phyloP scores from a whole-genome alignment of 1,140 invertebrate genomes.

The Stratiolaelaps scimitus region DNA sequence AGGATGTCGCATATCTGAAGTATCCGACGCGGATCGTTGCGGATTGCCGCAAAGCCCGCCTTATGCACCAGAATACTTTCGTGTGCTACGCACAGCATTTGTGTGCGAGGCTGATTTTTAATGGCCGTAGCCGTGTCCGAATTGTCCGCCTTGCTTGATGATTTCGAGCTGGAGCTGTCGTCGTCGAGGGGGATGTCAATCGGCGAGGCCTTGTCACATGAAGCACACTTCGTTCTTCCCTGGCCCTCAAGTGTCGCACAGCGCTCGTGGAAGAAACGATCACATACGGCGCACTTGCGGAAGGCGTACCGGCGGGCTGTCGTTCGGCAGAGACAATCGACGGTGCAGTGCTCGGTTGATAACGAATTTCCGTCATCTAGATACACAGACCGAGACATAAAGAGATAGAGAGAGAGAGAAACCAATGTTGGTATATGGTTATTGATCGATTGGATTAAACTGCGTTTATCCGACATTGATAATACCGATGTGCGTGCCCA shows the following conservation, averaged over 20 bases:
- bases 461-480: no score
- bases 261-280: constrained; percentile 7
- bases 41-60: not conserved
- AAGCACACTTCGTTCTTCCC: constrained; percentile 3
- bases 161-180: not conserved
- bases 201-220: not conserved
- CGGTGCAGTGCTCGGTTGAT: constrained; percentile 18
- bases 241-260: not conserved
- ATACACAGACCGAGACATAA: not conserved
- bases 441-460: no score
- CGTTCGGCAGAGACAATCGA: constrained; percentile 14
- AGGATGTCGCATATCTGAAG: constrained; percentile 18
- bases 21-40: not conserved
- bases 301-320: not conserved
- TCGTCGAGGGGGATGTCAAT: constrained; percentile 7
- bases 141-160: not conserved
- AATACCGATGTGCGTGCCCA: no score
- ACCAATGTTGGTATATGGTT: no score
- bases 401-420: not conserved
- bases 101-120: not conserved
- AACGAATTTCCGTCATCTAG: constrained; percentile 3
- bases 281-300: constrained; percentile 2
- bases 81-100: constrained; percentile 8
- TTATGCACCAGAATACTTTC: not conserved
- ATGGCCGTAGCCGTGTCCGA: no score